Conservation (phyloP, 1,140 invertebrate species). For the Pseudomyrmex flavicornis region DNA sequence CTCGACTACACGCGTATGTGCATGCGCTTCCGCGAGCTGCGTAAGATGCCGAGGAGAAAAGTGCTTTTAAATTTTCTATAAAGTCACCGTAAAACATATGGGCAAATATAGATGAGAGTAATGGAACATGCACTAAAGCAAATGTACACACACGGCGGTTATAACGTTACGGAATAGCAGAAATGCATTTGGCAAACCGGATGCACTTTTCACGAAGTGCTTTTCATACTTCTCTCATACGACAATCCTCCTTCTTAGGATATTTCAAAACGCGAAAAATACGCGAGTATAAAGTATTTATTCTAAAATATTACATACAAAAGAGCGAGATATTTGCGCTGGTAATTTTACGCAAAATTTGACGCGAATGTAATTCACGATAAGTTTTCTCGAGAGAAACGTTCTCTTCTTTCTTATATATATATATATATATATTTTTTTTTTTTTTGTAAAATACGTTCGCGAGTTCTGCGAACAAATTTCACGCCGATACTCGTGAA, state of each 20-base stretch:
- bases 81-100: neutral
- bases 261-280: neutral
- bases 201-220: constrained; percentile 47
- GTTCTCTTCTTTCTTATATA: neutral
- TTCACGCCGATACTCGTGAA: neutral
- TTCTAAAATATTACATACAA: no score
- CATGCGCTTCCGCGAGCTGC: neutral
- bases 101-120: constrained; percentile 27
- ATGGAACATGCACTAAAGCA: constrained; percentile 41
- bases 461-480: neutral
- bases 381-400: no score
- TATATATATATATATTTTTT: neutral
- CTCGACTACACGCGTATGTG: no score
- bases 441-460: neutral
- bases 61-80: constrained; percentile 31
- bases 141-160: constrained; percentile 24
- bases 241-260: neutral
- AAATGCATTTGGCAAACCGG: constrained; percentile 52
- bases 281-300: no score
- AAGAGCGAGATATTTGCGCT: no score
- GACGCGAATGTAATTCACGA: neutral
- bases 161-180: constrained; percentile 34
- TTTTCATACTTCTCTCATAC: constrained; percentile 3
- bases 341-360: no score
- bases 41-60: neutral